These are phyloP conservation scores for Smutsia gigantea DNA, from an alignment of 2,797 vertebrate genomes.

Conservation along the genomic window DNA sequence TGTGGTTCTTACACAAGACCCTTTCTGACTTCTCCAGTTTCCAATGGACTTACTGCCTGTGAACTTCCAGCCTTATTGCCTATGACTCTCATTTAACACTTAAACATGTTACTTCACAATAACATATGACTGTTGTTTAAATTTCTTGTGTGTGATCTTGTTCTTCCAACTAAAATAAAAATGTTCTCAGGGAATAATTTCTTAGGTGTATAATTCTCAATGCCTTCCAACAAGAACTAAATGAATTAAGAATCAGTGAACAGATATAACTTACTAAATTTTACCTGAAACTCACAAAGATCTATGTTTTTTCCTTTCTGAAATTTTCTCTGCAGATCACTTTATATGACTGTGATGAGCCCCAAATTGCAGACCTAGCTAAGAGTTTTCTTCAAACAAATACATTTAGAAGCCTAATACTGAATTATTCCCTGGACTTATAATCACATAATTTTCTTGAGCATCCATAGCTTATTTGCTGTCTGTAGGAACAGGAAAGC, in stretches of 20 bases:
- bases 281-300: neutral
- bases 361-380: neutral
- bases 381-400: neutral
- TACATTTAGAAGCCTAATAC: neutral
- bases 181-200: neutral
- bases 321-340: neutral
- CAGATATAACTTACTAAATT: neutral
- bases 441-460: neutral
- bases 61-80: neutral
- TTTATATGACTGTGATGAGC: neutral
- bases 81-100: neutral
- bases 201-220: neutral
- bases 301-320: neutral
- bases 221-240: neutral
- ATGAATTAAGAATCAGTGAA: neutral
- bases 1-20: neutral
- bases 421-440: neutral
- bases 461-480: neutral
- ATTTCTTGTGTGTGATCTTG: neutral
- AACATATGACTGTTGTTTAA: neutral
- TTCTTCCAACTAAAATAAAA: neutral
- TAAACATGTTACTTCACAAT: neutral
- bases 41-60: neutral
- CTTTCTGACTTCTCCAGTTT: neutral
- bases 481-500: neutral